Base-by-base conservation (phyloP, 2,113 vertebrate species). In the Ageneiosus marmoratus region DNA sequence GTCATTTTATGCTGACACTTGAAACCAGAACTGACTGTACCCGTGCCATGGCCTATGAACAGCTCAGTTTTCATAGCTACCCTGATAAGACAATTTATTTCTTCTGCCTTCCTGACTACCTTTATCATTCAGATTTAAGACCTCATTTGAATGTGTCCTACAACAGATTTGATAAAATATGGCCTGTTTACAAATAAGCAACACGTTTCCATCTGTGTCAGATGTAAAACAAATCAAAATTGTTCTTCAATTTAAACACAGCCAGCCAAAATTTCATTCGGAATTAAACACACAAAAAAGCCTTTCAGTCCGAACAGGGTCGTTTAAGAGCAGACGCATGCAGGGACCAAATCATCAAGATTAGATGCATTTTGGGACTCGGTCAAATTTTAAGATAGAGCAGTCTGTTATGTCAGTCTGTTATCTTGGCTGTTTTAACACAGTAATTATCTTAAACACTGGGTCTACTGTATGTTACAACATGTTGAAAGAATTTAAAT, bases 401-500 rank as follows among this genome's bases (percentile, higher is more conserved):
- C 77, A 62, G 24, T 70, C 44, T 46, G 44, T 46, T 46, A 72
- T 77, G 70, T 70, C 51, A 53, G 44, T 37, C 65, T 62, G 29
- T 79, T 50, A 72, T 77, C 56, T 74, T 41, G 16, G 37, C 50
- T 80, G 6, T 48, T 70, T 60, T 50, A 67, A 76, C 29, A 77
- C 63, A 63, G 58, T 79, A 67, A 84, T 80, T 80, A 84, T 58
- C 56, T 32, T 63, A 63, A 77, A 79, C 55, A 58, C 41, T 76
- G 70, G 24, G 15, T 44, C 63, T 62, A 69, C 20, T 37, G 32
- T 11, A 79, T n/a, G 13, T 75, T 80, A 44, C n/a, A 80, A 67
- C 58, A 83, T 69, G 41, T 56, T 37, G 16, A 13, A 76, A 44
- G 81, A 76, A 80, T 86, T 48, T 58, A 67, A 78, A 46, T 27